Conservation (phyloP, 2,113 vertebrate species). For the Corynorhinus townsendii region DNA sequence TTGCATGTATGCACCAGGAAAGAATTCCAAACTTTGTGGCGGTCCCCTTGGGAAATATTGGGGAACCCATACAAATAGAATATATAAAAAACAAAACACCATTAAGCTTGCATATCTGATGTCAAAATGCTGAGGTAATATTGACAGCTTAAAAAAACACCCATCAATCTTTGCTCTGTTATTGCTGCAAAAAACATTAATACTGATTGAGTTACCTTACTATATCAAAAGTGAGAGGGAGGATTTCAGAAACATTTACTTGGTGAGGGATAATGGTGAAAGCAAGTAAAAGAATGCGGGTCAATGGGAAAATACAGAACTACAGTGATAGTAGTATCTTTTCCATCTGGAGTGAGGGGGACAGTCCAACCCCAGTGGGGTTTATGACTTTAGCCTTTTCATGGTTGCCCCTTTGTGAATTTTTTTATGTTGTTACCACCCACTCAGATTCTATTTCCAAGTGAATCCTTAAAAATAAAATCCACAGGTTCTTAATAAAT, state of each 20-base stretch:
- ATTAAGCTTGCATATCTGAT: slow-evolving; percentile 82
- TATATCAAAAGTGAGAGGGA: slow-evolving; percentile 44
- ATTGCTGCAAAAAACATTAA: slow-evolving; percentile 81
- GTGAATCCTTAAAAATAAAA: slow-evolving; percentile 69
- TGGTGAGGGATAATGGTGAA: slow-evolving; percentile 56
- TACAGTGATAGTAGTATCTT: not conserved
- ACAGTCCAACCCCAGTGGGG: not conserved
- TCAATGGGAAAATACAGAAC: slow-evolving; percentile 46
- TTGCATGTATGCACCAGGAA: slow-evolving; percentile 68
- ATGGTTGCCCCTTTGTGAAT: slow-evolving; percentile 41
- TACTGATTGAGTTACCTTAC: slow-evolving; percentile 59
- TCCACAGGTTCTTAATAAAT: slow-evolving; percentile 63
- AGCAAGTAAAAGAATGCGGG: slow-evolving; percentile 55
- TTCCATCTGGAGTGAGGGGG: slow-evolving; percentile 50
- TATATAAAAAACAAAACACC: slow-evolving; percentile 74
- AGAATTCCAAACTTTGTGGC: slow-evolving; percentile 30
- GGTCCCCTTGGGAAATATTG: slow-evolving; percentile 71
- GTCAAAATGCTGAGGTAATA: slow-evolving; percentile 82
- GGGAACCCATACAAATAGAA: slow-evolving; percentile 77
- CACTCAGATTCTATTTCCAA: slow-evolving; percentile 68
- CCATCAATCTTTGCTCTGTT: slow-evolving; percentile 73
- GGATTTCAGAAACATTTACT: slow-evolving; percentile 43
- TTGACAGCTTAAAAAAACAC: slow-evolving; percentile 71
- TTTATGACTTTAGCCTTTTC: slow-evolving; percentile 22
- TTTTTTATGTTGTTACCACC: slow-evolving; percentile 54